These are phyloP conservation scores for Accipiter virgatus DNA, from an alignment of 2,113 vertebrate species.

Conservation along the genomic window DNA sequence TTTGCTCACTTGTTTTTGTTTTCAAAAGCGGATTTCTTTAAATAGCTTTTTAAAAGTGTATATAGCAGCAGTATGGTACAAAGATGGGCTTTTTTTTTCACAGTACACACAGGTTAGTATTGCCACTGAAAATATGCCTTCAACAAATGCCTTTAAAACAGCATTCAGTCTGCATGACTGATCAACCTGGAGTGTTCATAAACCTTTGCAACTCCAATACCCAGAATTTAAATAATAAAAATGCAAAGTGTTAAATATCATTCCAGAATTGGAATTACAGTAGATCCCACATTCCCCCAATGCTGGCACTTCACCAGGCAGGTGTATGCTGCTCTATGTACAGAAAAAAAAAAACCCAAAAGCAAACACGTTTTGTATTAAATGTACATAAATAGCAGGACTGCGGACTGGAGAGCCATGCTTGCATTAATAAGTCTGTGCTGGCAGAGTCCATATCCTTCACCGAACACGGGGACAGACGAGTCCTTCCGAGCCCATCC, in stretches of 20 bases:
- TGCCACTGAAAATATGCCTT: constrained; percentile 46
- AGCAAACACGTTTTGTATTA: constrained; percentile 43
- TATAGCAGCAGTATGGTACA: constrained; percentile 50
- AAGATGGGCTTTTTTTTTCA: neutral
- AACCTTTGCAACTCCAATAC: neutral
- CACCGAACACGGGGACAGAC: accelerated
- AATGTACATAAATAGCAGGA: constrained; percentile 73
- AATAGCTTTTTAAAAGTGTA: constrained; percentile 39
- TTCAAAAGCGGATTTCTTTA: neutral
- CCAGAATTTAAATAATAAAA: constrained; percentile 26
- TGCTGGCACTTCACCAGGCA: neutral
- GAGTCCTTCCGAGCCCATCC: neutral
- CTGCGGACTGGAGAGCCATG: constrained; percentile 33
- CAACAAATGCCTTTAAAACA: constrained; percentile 6
- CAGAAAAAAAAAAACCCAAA: neutral
- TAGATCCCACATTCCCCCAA: constrained; percentile 14
- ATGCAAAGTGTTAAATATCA: constrained; percentile 17
- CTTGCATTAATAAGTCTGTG: constrained; percentile 50
- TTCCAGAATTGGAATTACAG: constrained; percentile 54
- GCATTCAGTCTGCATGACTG: neutral
- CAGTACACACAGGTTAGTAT: constrained; percentile 51
- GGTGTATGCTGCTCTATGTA: constrained; percentile 42
- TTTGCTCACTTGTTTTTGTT: neutral
- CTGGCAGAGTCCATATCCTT: constrained; percentile 22
- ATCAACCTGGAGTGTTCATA: neutral